phyloP scores from a whole-genome alignment of 2,113 vertebrate species.

The Sitta europaea region DNA sequence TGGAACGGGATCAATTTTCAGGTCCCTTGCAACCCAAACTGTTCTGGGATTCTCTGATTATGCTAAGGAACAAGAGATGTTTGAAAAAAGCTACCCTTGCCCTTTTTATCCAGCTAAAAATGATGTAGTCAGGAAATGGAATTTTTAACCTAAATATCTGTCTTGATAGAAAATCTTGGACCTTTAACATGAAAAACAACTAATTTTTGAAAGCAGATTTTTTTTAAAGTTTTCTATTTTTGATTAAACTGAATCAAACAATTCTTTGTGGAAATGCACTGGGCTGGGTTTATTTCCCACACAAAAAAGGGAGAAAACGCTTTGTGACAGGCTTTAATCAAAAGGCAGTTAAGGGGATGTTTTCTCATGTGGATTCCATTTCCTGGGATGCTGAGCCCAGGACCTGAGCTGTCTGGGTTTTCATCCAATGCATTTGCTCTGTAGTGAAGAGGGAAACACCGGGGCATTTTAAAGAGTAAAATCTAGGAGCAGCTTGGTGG shows the following conservation, averaged over 20 bases:
- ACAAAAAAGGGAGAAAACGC: background rate
- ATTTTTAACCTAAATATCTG: slow-evolving; percentile 8
- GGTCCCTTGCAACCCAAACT: background rate
- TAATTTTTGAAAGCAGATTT: background rate
- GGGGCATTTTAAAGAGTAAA: background rate
- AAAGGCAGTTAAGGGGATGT: slow-evolving; percentile 24
- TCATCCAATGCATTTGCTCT: background rate
- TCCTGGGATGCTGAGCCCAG: slow-evolving; percentile 26
- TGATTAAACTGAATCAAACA: background rate
- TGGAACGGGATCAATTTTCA: accelerated
- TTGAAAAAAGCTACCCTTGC: background rate
- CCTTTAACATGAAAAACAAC: slow-evolving; percentile 9
- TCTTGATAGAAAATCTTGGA: slow-evolving; percentile 11
- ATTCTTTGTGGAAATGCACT: background rate
- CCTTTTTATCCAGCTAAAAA: background rate
- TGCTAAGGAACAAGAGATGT: background rate
- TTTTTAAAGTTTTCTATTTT: background rate
- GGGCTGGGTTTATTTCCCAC: background rate
- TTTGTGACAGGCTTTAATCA: slow-evolving; percentile 29
- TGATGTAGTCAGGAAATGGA: background rate
- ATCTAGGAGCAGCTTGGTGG: background rate
- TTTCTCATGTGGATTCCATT: slow-evolving; percentile 54
- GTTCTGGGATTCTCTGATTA: background rate
- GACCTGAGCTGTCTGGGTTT: background rate
- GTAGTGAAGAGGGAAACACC: background rate